Percentiles rank a stretch among this genome's conserved stretches.
Conservation (phyloP, 2,797 vertebrate species). For the Anomalospiza imberbis region DNA sequence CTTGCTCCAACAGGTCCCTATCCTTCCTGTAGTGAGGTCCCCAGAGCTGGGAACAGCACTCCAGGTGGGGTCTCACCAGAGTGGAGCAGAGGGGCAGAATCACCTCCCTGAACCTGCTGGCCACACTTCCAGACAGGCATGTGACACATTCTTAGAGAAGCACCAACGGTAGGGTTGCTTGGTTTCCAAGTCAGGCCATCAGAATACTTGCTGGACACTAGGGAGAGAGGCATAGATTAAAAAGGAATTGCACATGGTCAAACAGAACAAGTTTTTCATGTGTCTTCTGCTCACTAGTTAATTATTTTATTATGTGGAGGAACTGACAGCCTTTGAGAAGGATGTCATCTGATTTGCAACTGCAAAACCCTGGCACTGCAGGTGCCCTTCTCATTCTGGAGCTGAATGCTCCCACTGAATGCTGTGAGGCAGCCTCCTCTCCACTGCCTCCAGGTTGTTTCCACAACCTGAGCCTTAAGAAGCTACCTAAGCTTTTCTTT, state of each 20-base stretch:
- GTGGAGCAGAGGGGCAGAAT: neutral
- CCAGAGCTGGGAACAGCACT: neutral
- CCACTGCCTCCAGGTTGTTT: neutral
- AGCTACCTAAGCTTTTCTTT: neutral
- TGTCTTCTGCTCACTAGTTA: neutral
- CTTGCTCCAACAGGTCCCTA: neutral
- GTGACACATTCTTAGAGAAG: neutral
- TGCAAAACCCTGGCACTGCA: fast-evolving
- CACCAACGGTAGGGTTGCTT: neutral
- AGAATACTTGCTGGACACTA: neutral
- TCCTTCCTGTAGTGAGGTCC: neutral
- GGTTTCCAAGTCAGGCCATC: neutral
- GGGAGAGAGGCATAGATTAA: neutral
- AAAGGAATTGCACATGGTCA: neutral
- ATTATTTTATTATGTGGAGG: neutral
- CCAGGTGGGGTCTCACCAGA: neutral
- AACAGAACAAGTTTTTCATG: neutral
- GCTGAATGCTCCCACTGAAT: neutral
- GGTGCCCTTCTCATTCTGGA: neutral
- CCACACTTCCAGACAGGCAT: neutral
- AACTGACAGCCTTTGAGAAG: neutral
- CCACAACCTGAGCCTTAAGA: neutral
- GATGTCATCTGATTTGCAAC: neutral
- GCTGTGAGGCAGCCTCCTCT: neutral
- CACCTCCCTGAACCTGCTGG: neutral